Evolutionary conservation across 2,888 invertebrate genomes (phyloP).

Genomic region (Cheilosia pagana): DNA sequence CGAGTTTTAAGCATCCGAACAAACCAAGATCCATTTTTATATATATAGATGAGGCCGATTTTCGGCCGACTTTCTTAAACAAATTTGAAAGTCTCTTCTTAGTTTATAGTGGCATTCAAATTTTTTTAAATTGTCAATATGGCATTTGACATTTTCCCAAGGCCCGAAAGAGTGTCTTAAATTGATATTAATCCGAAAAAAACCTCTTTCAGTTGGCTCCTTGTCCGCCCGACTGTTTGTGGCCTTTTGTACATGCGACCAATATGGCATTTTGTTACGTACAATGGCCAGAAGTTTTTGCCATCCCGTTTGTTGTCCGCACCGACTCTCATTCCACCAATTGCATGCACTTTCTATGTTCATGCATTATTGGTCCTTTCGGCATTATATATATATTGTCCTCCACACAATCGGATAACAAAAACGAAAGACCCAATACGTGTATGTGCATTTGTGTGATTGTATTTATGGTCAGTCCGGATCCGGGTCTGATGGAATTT

Average conservation of each 20-base stretch:
- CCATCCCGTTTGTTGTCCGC: conserved; percentile 48
- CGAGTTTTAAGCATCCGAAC: too few species aligned
- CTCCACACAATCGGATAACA: conserved; percentile 38
- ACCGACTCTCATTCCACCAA: conserved; percentile 2
- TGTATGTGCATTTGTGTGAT: conserved; percentile 19
- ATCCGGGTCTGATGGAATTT: conserved; percentile 29
- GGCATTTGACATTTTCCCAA: too few species aligned
- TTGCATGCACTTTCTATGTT: conserved; percentile 30
- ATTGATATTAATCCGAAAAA: too few species aligned
- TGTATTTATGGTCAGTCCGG: conserved; percentile 1
- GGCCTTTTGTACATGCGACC: conserved; percentile 9
- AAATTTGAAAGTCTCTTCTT: too few species aligned
- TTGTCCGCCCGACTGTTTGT: conserved; percentile 40
- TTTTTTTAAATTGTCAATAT: too few species aligned
- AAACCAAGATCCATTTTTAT: too few species aligned
- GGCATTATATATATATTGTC: conserved; percentile 43
- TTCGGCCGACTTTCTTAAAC: too few species aligned
- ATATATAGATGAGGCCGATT: too few species aligned
- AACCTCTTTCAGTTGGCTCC: neutral
- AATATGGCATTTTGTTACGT: conserved; percentile 7
- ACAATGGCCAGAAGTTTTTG: conserved; percentile 39
- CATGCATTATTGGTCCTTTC: conserved; percentile 24
- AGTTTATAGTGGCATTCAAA: too few species aligned
- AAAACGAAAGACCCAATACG: conserved; percentile 35
- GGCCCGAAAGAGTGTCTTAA: neutral